Evolutionary conservation across 2,888 invertebrate genomes (phyloP).

Genomic region (Isoperla grammatica): DNA sequence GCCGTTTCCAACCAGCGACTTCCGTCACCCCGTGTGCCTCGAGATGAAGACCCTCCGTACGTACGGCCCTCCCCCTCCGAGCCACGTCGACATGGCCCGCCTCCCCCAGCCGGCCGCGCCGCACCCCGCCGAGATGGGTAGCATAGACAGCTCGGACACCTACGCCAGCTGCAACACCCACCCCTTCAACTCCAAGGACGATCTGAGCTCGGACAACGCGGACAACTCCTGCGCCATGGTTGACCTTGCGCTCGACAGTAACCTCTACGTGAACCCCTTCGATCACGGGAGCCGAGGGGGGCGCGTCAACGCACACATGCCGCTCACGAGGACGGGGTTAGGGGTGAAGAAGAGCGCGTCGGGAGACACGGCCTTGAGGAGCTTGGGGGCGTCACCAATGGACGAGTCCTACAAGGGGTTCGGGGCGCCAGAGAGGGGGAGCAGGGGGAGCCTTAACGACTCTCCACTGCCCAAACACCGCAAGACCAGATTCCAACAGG

Average conservation of each 20-base stretch:
- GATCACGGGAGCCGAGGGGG: conserved; percentile 40
- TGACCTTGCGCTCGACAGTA: conserved; percentile 52
- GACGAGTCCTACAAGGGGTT: conserved; percentile 51
- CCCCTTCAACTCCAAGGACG: conserved; percentile 71
- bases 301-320: conserved; percentile 44
- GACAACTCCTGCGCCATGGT: conserved; percentile 47
- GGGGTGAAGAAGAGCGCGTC: conserved; percentile 75
- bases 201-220: conserved; percentile 45
- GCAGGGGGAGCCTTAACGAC: conserved; percentile 56
- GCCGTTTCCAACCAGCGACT: conserved; percentile 79
- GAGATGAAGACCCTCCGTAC: conserved; percentile 61
- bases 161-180: conserved; percentile 96
- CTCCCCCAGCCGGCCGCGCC: conserved; percentile 28
- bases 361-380: conserved; percentile 67
- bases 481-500: conserved; percentile 82
- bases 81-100: conserved; percentile 23
- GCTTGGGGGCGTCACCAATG: conserved; percentile 54
- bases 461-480: conserved; percentile 71
- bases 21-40: conserved; percentile 74
- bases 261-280: conserved; percentile 83
- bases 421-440: conserved; percentile 44
- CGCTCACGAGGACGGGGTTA: conserved; percentile 34
- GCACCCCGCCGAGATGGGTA: conserved; percentile 42
- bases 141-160: conserved; percentile 78
- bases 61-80: conserved; percentile 22